Evolutionary conservation across 2,888 invertebrate species (phyloP).

Genomic region (Ectemnius continuus): DNA sequence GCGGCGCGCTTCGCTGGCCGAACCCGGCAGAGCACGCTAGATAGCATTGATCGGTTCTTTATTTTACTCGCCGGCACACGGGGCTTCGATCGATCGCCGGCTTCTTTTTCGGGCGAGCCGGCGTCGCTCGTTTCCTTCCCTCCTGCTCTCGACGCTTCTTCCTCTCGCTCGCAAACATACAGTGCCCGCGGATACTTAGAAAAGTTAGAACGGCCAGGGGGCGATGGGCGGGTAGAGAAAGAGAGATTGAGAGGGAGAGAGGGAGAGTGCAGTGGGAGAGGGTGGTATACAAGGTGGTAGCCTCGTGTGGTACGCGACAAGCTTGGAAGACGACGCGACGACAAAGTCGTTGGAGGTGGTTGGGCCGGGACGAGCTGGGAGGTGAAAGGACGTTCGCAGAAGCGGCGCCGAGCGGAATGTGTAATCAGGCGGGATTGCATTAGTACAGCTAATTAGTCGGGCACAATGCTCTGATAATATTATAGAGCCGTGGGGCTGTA

Average conservation of each 20-base stretch:
- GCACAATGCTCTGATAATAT: constrained; percentile 78
- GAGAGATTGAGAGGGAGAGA: too few relatives aligned
- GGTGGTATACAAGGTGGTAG: background rate
- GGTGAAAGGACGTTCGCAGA: background rate
- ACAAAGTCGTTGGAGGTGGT: too few relatives aligned
- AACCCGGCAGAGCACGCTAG: background rate
- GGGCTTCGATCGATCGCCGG: constrained; percentile 10
- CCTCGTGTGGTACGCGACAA: too few relatives aligned
- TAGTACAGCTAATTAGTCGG: constrained; percentile 76
- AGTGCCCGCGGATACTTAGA: background rate
- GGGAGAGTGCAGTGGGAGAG: constrained; percentile 5
- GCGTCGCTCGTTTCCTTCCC: background rate
- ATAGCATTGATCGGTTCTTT: constrained; percentile 49
- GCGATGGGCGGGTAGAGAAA: too few relatives aligned
- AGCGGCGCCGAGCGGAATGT: constrained; percentile 72
- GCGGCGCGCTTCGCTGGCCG: constrained; percentile 34
- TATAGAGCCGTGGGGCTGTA: constrained; percentile 68
- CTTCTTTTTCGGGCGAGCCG: constrained; percentile 2
- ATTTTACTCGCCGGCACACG: constrained; percentile 23
- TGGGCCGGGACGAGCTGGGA: background rate
- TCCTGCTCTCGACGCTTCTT: background rate
- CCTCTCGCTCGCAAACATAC: too few relatives aligned
- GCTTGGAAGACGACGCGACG: too few relatives aligned
- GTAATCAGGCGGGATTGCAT: constrained; percentile 76
- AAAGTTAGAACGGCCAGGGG: background rate